Evolutionary conservation across 2,797 vertebrate genomes (phyloP).

Genomic region (Neomorphus geoffroyi): DNA sequence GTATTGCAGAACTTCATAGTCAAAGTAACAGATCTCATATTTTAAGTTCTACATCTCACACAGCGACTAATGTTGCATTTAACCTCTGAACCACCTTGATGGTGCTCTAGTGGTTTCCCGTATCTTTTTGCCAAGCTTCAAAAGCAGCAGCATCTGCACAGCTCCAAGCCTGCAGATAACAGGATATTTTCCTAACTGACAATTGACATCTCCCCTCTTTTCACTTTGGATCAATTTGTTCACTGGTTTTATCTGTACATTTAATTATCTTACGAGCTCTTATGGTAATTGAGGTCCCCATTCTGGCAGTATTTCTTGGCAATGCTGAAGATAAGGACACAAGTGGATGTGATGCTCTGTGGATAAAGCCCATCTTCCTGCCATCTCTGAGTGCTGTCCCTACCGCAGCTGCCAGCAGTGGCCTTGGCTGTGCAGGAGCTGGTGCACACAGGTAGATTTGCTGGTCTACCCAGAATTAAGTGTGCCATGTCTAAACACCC

Average conservation of each 20-base stretch:
- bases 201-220: neutral
- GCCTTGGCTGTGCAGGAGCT: neutral
- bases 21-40: neutral
- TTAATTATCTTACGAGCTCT: conserved; percentile 28
- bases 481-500: rapidly evolving
- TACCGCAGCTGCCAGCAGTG: neutral
- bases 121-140: neutral
- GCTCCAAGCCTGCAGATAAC: neutral
- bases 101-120: neutral
- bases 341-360: neutral
- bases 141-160: neutral
- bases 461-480: neutral
- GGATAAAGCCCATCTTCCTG: neutral
- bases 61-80: neutral
- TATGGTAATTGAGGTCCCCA: neutral
- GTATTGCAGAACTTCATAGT: neutral
- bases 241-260: neutral
- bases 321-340: neutral
- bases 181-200: neutral
- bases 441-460: neutral
- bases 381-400: neutral
- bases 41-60: neutral
- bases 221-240: conserved; percentile 13
- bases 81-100: neutral
- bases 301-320: neutral